Conservation (phyloP, 2,888 invertebrate species). For the Hypomecis punctinalis region DNA sequence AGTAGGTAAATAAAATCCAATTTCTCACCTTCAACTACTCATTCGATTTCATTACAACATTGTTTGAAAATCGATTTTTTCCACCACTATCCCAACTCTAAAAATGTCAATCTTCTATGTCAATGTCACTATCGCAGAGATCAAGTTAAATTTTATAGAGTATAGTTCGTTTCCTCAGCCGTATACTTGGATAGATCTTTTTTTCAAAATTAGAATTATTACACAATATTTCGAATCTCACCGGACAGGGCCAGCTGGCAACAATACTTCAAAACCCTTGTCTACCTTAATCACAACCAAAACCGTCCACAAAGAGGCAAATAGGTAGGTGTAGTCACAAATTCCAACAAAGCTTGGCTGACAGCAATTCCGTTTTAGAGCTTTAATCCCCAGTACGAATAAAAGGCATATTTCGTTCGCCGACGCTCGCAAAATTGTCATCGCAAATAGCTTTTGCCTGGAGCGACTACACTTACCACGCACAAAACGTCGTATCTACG, state of each 20-base stretch:
- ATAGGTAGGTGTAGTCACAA: slow-evolving; percentile 71
- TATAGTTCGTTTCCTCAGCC: too few relatives aligned
- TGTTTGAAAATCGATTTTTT: too few relatives aligned
- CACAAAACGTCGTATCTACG: slow-evolving; percentile 53
- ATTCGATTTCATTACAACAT: too few relatives aligned
- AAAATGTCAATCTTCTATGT: too few relatives aligned
- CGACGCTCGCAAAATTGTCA: slow-evolving; percentile 84
- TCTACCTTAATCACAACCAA: slow-evolving; percentile 30
- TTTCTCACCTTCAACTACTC: too few relatives aligned
- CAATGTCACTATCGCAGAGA: too few relatives aligned
- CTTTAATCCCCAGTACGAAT: slow-evolving; percentile 82
- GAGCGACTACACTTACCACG: slow-evolving; percentile 55
- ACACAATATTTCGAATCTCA: neutral
- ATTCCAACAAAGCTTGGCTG: slow-evolving; percentile 75
- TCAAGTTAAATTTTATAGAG: too few relatives aligned
- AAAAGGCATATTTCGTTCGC: slow-evolving; percentile 85
- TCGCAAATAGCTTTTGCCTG: slow-evolving; percentile 83
- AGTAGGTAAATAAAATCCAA: too few relatives aligned
- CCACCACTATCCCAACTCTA: too few relatives aligned
- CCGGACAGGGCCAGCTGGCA: neutral
- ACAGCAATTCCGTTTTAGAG: slow-evolving; percentile 83
- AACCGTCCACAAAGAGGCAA: slow-evolving; percentile 39
- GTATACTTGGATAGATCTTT: neutral
- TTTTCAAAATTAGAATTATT: too few relatives aligned
- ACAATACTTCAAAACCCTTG: slow-evolving; percentile 16